Percentiles rank a stretch among this genome's conserved stretches.
phyloP scores from a whole-genome alignment of 92 coral and sea anemone species.

The Epizoanthus scotinus region DNA sequence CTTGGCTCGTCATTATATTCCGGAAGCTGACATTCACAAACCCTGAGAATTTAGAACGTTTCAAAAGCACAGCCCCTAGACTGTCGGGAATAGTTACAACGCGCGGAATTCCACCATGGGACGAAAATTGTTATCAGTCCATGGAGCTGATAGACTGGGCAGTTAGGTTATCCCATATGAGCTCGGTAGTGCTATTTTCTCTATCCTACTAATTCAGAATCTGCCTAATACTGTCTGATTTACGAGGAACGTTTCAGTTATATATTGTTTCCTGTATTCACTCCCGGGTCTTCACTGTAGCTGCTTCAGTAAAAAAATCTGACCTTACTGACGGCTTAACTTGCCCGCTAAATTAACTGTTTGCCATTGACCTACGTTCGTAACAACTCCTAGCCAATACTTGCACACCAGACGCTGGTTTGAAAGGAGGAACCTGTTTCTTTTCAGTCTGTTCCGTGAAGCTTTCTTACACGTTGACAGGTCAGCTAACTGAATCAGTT shows the following conservation, averaged over 20 bases:
- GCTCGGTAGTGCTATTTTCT: not conserved
- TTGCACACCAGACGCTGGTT: conserved; percentile 8
- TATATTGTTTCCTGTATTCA: too few species aligned
- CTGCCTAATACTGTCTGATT: not conserved
- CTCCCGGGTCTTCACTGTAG: too few species aligned
- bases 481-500: not conserved
- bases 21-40: conserved; percentile 23
- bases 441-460: conserved; percentile 12
- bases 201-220: too few species aligned
- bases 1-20: conserved; percentile 1
- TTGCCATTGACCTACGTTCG: not conserved
- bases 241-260: not conserved
- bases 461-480: conserved; percentile 6
- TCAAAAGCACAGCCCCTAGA: not conserved
- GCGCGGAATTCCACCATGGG: conserved; percentile 36
- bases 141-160: not conserved
- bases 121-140: conserved; percentile 2
- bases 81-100: conserved; percentile 20
- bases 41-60: not conserved
- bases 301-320: too few species aligned
- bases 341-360: not conserved
- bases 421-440: conserved; percentile 1
- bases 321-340: not conserved
- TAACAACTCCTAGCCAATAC: not conserved
- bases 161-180: not conserved